phyloP scores from a whole-genome alignment of 2,888 invertebrate species.

The Hanleya hanleyi region DNA sequence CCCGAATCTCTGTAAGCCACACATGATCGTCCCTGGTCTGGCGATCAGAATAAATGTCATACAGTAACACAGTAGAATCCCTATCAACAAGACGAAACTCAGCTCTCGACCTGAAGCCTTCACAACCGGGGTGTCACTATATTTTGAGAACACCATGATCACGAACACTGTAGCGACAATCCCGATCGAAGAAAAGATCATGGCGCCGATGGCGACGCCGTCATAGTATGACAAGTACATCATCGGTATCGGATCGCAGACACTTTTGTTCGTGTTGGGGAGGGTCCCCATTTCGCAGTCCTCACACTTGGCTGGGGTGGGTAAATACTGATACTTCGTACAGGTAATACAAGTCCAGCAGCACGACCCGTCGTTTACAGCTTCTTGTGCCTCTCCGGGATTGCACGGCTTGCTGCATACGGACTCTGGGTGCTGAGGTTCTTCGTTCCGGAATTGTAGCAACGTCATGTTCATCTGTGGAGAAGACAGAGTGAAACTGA shows the following conservation, averaged over 20 bases:
- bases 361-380: conserved; percentile 86
- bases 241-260: conserved; percentile 75
- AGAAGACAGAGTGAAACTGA: not conserved
- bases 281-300: conserved; percentile 89
- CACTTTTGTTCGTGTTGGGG: conserved; percentile 84
- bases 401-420: conserved; percentile 93
- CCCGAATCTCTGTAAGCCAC: conserved; percentile 72
- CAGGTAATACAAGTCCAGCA: conserved; percentile 79
- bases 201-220: conserved; percentile 94
- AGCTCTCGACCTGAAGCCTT: conserved; percentile 74
- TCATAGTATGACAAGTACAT: conserved; percentile 78
- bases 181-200: conserved; percentile 78
- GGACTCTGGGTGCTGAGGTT: conserved; percentile 87
- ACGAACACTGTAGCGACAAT: conserved; percentile 69
- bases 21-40: conserved; percentile 69
- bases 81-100: conserved; percentile 72
- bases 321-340: conserved; percentile 82
- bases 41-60: conserved; percentile 73
- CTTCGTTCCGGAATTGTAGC: conserved; percentile 87
- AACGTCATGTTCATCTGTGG: conserved; percentile 73
- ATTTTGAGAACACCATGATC: conserved; percentile 69
- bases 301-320: conserved; percentile 77
- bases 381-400: conserved; percentile 91
- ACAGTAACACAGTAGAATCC: conserved; percentile 70
- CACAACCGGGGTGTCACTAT: conserved; percentile 73